Evolutionary conservation across 2,113 vertebrate species (phyloP).

Genomic region (Nibea albiflora): DNA sequence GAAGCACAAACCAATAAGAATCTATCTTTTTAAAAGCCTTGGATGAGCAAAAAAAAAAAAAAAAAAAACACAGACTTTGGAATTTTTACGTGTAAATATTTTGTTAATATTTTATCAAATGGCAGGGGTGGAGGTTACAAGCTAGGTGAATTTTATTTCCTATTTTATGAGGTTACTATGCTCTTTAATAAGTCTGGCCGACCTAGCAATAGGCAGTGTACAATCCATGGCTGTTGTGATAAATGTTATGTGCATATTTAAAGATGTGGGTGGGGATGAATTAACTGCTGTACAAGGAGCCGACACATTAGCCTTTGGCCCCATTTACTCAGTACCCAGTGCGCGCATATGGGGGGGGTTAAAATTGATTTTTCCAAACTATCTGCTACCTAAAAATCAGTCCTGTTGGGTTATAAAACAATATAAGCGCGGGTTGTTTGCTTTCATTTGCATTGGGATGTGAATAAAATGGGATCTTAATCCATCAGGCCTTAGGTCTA

Average conservation of each 20-base stretch:
- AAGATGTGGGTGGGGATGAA: conserved; percentile 30
- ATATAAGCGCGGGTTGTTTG: conserved; percentile 10
- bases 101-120: conserved; percentile 68
- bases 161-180: conserved; percentile 38
- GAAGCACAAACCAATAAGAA: conserved; percentile 75
- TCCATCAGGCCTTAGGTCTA: conserved; percentile 16
- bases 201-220: conserved; percentile 78
- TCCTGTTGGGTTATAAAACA: neutral
- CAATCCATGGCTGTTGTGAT: conserved; percentile 73
- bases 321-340: conserved; percentile 24
- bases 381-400: neutral
- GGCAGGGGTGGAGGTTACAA: conserved; percentile 10
- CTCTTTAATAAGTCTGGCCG: conserved; percentile 30
- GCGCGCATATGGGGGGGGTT: no score
- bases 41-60: conserved; percentile 36
- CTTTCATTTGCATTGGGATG: conserved; percentile 25
- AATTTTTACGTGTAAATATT: conserved; percentile 75
- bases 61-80: neutral
- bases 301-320: conserved; percentile 23
- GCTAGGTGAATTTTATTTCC: conserved; percentile 46
- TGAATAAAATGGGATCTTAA: conserved; percentile 26
- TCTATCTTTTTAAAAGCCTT: conserved; percentile 72
- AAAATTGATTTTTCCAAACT: conserved; percentile 21
- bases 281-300: conserved; percentile 52
- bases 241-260: conserved; percentile 60